Evolutionary conservation across 2,888 invertebrate genomes (phyloP).

Genomic region (Nomada ruficornis): DNA sequence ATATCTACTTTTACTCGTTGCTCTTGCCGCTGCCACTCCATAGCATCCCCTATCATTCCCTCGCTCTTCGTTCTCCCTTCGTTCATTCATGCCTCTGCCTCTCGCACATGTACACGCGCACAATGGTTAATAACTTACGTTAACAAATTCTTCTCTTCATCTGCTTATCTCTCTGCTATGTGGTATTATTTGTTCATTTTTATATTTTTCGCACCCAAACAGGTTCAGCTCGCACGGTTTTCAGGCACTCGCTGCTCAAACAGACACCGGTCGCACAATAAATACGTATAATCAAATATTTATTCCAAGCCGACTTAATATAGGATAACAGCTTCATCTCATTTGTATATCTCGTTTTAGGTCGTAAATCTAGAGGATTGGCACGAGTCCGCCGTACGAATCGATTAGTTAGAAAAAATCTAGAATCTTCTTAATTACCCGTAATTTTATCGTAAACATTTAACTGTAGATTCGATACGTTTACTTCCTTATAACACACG

Average conservation of each 20-base stretch:
- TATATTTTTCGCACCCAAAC: conserved; percentile 11
- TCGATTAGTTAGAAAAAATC: conserved; percentile 83
- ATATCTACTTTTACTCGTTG: conserved; percentile 43
- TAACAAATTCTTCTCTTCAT: conserved; percentile 48
- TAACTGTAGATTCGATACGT: conserved; percentile 81
- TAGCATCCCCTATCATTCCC: neutral
- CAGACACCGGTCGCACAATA: conserved; percentile 54
- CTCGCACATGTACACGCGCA: conserved; percentile 27
- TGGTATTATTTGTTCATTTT: neutral
- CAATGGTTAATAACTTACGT: conserved; percentile 21
- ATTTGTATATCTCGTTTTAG: conserved; percentile 75
- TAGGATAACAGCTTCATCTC: conserved; percentile 77
- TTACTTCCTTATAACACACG: conserved; percentile 68
- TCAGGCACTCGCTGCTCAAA: conserved; percentile 15
- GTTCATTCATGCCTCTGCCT: neutral
- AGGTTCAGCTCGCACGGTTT: conserved; percentile 1
- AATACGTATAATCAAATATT: conserved; percentile 77
- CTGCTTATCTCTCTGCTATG: conserved; percentile 50
- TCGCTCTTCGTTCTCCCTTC: conserved; percentile 3
- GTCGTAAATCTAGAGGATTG: conserved; percentile 81
- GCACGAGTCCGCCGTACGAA: conserved; percentile 78
- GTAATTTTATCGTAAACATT: conserved; percentile 84
- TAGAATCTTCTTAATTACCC: conserved; percentile 84
- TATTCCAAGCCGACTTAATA: conserved; percentile 79
- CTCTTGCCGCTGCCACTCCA: conserved; percentile 29